Evolutionary conservation across 2,888 invertebrate species (phyloP), one percentile per base, ranked within the genome.

Genomic region (Alcis repandata): DNA sequence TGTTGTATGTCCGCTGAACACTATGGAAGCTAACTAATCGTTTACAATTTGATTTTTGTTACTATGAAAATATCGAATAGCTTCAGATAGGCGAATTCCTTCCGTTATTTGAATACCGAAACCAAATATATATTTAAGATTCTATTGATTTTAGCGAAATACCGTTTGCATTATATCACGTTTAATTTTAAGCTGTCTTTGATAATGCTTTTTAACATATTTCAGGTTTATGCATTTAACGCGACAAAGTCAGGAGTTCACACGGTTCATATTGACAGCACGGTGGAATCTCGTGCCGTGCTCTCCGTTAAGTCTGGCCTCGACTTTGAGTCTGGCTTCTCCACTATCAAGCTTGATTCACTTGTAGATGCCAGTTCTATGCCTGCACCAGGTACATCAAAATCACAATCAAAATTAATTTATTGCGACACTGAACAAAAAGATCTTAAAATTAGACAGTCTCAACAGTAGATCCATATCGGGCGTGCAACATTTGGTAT

Each of bases 361-460:
- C 36, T 53, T 10, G 11, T 22, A 11, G 40, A 53, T 1, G 41
- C 40, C 15, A 53, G 53, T 41, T 3, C 40, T 53, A 9, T 19
- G 20, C 53, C 53, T 10, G 40, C 40, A 40, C 53, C 53, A 53
- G 53, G 53, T 53, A 43, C n/a, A 15, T 1, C 38, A n/a, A 11
- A 1, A 6, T 1, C n/a, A 7, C 17, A 1, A 11, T 11, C 1
- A 11, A 0, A 1, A 11, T 11, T 13, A 36, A 10, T 10, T 11
- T 9, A 9, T 36, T 36, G 36, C 9, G 36, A 36, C 13, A 36
- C 11, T 33, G n/a, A n/a, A n/a, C n/a, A n/a, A n/a, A n/a, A n/a
- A n/a, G n/a, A n/a, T n/a, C n/a, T n/a, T n/a, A n/a, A n/a, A n/a
- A n/a, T n/a, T n/a, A n/a, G n/a, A n/a, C n/a, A n/a, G n/a, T n/a